phyloP scores from a whole-genome alignment of 1,140 invertebrate genomes.

The Panonychus citri region DNA sequence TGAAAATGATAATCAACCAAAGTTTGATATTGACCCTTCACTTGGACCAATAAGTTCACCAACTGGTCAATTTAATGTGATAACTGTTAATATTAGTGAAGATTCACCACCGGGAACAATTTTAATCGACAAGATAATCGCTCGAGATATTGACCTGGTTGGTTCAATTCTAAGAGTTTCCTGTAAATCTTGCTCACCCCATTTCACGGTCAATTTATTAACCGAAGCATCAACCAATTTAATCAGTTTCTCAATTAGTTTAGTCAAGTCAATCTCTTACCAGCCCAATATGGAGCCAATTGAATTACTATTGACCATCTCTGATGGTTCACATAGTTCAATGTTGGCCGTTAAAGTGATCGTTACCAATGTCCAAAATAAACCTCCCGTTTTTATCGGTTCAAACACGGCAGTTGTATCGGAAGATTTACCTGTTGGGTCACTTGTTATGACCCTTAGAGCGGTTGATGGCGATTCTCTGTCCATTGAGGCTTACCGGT shows the following conservation, averaged over 20 bases:
- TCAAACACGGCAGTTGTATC: slow-evolving; percentile 49
- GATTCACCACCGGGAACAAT: slow-evolving; percentile 8
- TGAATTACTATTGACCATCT: not conserved
- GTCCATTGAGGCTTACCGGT: not conserved
- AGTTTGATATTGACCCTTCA: slow-evolving; percentile 28
- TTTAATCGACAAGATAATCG: slow-evolving; percentile 9
- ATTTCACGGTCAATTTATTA: not conserved
- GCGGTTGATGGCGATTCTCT: slow-evolving; percentile 49
- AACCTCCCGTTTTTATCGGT: slow-evolving; percentile 44
- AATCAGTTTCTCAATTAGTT: slow-evolving; percentile 1
- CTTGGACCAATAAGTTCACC: slow-evolving; percentile 16
- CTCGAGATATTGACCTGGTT: slow-evolving; percentile 13
- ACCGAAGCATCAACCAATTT: not conserved
- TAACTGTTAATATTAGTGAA: not conserved
- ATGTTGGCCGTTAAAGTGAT: slow-evolving; percentile 45
- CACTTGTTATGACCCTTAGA: slow-evolving; percentile 46
- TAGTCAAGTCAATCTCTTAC: not conserved
- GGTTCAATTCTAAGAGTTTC: slow-evolving; percentile 10
- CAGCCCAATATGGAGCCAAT: not conserved
- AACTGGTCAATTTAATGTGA: not conserved
- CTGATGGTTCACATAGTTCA: slow-evolving; percentile 45
- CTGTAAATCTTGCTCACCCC: slow-evolving; percentile 8
- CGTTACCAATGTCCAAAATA: slow-evolving; percentile 36
- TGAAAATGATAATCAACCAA: slow-evolving; percentile 64
- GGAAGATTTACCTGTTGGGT: slow-evolving; percentile 58